Conservation (phyloP, 92 coral and sea anemone species). For the Porites divaricata region DNA sequence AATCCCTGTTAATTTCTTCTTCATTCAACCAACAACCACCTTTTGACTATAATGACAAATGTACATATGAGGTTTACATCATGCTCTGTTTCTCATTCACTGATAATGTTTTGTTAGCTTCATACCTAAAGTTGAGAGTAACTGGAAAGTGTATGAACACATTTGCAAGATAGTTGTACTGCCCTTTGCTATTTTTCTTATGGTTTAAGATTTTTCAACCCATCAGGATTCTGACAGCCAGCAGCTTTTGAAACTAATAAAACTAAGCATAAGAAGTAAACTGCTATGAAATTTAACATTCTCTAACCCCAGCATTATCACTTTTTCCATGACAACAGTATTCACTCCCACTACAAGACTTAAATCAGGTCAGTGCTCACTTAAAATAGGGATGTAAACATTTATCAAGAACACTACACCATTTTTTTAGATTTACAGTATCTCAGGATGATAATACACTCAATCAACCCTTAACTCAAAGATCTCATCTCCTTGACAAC, state of each 20-base stretch:
- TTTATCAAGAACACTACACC: too few relatives aligned
- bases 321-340: constrained; percentile 26
- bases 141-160: too few relatives aligned
- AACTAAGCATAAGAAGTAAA: not conserved
- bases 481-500: not conserved
- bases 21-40: too few relatives aligned
- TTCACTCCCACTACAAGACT: constrained; percentile 16
- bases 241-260: not conserved
- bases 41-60: too few relatives aligned
- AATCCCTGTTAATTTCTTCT: too few relatives aligned
- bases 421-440: not conserved
- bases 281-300: not conserved
- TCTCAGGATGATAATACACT: not conserved
- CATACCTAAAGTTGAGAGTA: too few relatives aligned
- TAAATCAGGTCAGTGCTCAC: constrained; percentile 36
- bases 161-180: too few relatives aligned
- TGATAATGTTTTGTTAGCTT: not conserved
- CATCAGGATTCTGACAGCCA: too few relatives aligned
- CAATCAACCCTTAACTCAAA: not conserved
- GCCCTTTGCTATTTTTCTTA: too few relatives aligned
- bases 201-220: too few relatives aligned
- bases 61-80: too few relatives aligned
- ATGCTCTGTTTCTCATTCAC: not conserved
- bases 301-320: not conserved
- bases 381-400: not conserved